These are phyloP conservation scores for Bimastos eiseni DNA, from an alignment of 2,888 invertebrate genomes.

Conservation along the genomic window DNA sequence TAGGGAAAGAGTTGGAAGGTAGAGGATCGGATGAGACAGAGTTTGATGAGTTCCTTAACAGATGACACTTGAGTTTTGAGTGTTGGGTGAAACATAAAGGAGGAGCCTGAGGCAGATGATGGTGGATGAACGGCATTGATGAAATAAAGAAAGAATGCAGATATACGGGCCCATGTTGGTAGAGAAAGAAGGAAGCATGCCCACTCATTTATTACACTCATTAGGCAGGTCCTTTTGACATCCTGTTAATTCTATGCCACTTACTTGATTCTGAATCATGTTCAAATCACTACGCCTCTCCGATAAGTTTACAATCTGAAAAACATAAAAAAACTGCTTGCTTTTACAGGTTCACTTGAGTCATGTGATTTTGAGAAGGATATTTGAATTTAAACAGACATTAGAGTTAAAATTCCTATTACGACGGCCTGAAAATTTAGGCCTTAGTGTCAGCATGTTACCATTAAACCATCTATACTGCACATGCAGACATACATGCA, in stretches of 20 bases:
- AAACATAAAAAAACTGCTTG: background rate
- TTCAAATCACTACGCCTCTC: background rate
- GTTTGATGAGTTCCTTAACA: too few relatives aligned
- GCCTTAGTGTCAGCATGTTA: background rate
- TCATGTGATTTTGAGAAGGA: background rate
- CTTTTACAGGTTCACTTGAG: background rate
- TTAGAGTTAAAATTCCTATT: background rate
- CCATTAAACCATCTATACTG: background rate
- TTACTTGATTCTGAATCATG: constrained; percentile 21
- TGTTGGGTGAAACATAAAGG: too few relatives aligned
- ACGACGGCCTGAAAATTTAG: background rate
- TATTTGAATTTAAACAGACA: background rate
- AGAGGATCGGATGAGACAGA: too few relatives aligned
- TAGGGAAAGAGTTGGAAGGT: too few relatives aligned
- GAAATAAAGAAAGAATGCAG: too few relatives aligned
- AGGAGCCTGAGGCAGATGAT: too few relatives aligned
- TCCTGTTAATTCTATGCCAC: background rate
- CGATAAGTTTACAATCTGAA: constrained; percentile 8
- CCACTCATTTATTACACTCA: background rate
- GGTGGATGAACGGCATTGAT: too few relatives aligned
- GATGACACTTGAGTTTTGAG: too few relatives aligned
- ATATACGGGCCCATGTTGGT: too few relatives aligned
- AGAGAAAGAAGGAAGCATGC: background rate
- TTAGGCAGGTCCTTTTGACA: background rate
- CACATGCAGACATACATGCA: too few relatives aligned